Evolutionary conservation across 2,113 vertebrate species (phyloP).

Genomic region (Piprites chloris): DNA sequence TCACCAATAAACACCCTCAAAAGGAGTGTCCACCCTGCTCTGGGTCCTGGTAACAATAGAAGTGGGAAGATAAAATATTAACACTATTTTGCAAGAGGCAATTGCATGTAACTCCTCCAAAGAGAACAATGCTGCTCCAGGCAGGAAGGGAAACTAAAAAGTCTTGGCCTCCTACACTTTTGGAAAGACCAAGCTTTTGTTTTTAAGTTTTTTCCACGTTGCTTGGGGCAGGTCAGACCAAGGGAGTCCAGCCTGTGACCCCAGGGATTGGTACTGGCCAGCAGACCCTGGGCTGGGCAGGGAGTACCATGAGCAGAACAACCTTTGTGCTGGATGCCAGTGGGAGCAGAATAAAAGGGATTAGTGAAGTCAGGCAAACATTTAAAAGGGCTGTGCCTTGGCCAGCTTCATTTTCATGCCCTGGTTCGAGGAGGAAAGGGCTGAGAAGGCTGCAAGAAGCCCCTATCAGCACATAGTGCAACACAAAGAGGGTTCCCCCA

Average conservation of each 20-base stretch:
- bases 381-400: not conserved
- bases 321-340: not conserved
- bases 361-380: not conserved
- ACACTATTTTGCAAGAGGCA: conserved; percentile 48
- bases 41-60: conserved; percentile 40
- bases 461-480: not conserved
- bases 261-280: not conserved
- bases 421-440: conserved; percentile 3
- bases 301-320: not conserved
- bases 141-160: conserved; percentile 37
- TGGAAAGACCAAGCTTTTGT: conserved; percentile 26
- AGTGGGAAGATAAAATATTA: conserved; percentile 47
- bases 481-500: not conserved
- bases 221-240: not conserved
- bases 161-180: conserved; percentile 10
- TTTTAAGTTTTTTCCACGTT: not conserved
- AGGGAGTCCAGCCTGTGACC: not conserved
- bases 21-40: conserved; percentile 32
- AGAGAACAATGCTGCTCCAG: conserved; percentile 52
- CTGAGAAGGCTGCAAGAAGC: conserved; percentile 26
- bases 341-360: not conserved
- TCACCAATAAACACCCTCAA: conserved; percentile 50
- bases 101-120: conserved; percentile 37
- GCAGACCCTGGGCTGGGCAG: not conserved
- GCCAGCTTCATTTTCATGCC: not conserved